Evolutionary conservation across 2,113 vertebrate species (phyloP).

Genomic region (Pygoscelis adeliae): DNA sequence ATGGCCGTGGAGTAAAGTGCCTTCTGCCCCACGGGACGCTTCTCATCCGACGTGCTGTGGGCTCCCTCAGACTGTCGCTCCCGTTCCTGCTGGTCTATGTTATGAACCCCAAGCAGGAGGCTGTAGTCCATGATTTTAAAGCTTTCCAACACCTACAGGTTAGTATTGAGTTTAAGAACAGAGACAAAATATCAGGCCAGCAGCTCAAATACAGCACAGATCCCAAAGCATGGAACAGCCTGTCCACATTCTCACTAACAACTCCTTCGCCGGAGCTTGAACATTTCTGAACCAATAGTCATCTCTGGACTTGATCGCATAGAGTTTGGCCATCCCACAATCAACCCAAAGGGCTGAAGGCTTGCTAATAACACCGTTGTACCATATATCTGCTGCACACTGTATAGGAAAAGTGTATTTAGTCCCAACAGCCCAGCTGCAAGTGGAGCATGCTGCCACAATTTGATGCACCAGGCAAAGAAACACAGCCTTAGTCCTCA

Average conservation of each 20-base stretch:
- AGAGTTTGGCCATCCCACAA: background rate
- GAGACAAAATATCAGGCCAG: background rate
- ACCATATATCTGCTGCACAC: background rate
- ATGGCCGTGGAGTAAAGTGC: slow-evolving; percentile 97
- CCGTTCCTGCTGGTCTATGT: slow-evolving; percentile 92
- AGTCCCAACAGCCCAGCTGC: background rate
- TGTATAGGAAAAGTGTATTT: background rate
- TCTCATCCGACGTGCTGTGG: slow-evolving; percentile 86
- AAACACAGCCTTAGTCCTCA: background rate
- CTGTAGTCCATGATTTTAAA: slow-evolving; percentile 99
- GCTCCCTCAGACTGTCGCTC: slow-evolving; percentile 89
- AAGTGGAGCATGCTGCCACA: background rate
- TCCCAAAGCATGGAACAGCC: background rate
- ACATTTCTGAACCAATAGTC: background rate
- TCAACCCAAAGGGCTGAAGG: background rate
- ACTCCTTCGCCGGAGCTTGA: background rate
- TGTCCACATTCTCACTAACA: accelerated
- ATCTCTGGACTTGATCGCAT: background rate
- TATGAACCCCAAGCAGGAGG: slow-evolving; percentile 94
- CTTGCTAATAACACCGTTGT: background rate
- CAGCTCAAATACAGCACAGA: background rate
- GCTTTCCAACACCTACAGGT: slow-evolving; percentile 91
- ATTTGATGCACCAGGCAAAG: background rate
- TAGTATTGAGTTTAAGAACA: background rate
- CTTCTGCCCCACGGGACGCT: slow-evolving; percentile 93